Conservation (phyloP, 2,888 invertebrate species). For the Cantharis flavilabris region DNA sequence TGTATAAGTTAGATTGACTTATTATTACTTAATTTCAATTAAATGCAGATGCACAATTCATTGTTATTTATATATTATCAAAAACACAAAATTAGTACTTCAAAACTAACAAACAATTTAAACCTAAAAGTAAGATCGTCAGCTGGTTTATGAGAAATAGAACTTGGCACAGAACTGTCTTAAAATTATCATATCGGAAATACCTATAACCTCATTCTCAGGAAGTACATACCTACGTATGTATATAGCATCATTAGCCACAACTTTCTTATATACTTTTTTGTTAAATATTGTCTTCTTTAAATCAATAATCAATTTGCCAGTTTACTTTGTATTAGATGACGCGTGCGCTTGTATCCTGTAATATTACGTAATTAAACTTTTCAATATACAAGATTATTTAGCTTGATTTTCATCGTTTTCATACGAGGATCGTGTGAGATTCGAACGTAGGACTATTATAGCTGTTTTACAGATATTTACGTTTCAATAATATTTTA, state of each 20-base stretch:
- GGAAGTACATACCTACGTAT: background rate
- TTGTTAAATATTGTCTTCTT: background rate
- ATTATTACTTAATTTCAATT: background rate
- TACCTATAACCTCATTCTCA: background rate
- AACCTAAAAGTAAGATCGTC: background rate
- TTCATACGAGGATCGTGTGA: no score
- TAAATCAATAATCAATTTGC: background rate
- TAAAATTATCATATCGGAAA: background rate
- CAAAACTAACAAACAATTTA: background rate
- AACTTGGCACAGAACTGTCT: conserved; percentile 8
- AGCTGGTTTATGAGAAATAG: conserved; percentile 7
- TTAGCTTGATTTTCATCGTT: no score
- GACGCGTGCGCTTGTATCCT: background rate
- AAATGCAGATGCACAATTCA: background rate
- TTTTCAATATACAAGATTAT: no score
- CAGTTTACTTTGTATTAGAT: background rate
- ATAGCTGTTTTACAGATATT: no score
- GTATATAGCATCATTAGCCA: background rate
- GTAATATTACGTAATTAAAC: background rate
- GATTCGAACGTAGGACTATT: no score
- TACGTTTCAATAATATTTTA: no score
- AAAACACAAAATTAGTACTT: background rate
- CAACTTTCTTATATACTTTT: background rate
- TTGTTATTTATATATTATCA: background rate
- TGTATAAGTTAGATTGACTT: background rate